phyloP scores from a whole-genome alignment of 92 coral and sea anemone species.

The Diadumene lineata region DNA sequence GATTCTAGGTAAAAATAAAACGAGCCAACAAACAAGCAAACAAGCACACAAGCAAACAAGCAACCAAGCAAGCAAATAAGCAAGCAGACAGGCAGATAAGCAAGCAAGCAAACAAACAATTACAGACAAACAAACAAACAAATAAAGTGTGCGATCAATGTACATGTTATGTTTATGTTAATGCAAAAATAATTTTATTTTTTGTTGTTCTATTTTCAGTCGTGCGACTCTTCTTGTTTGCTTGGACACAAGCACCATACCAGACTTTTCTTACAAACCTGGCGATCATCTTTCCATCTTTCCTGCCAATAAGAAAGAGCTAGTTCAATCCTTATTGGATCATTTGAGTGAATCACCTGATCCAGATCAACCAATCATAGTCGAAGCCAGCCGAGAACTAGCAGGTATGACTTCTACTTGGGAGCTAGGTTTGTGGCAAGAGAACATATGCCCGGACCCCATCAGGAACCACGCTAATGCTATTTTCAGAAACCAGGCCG shows the following conservation, averaged over 20 bases:
- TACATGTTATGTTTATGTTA: background rate
- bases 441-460: no score
- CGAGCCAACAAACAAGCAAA: background rate
- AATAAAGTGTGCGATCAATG: background rate
- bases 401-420: constrained; percentile 80
- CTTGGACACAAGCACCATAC: constrained; percentile 59
- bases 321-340: constrained; percentile 77
- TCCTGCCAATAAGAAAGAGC: constrained; percentile 78
- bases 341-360: constrained; percentile 68
- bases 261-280: constrained; percentile 61
- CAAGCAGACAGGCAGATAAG: no score
- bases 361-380: constrained; percentile 67
- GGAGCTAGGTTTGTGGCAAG: no score
- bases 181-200: background rate
- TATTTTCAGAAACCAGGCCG: no score
- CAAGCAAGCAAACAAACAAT: no score
- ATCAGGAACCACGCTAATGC: no score
- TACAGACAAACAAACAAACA: background rate
- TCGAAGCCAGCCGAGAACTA: constrained; percentile 74
- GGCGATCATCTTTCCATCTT: constrained; percentile 96
- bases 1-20: constrained; percentile 65
- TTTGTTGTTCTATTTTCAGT: constrained; percentile 28
- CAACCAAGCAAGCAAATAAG: no score
- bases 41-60: background rate
- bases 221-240: constrained; percentile 84